phyloP scores from a whole-genome alignment of 2,888 invertebrate genomes.

The Cremastinae sp. region DNA sequence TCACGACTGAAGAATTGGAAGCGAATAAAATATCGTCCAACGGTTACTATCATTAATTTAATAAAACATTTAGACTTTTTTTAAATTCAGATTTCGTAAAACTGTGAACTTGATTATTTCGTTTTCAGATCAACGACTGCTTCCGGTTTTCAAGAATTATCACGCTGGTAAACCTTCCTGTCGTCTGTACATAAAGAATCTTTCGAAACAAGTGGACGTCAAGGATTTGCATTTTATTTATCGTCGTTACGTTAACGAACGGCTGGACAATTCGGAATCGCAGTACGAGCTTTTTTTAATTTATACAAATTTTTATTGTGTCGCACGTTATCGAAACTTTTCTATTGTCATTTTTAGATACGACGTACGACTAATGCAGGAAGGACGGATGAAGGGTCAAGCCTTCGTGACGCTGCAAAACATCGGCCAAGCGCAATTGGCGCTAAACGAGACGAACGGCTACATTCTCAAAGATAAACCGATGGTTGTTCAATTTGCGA shows the following conservation, averaged over 20 bases:
- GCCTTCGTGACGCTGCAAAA: constrained; percentile 93
- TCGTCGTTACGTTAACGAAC: constrained; percentile 84
- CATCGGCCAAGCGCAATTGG: constrained; percentile 86
- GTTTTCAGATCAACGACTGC: constrained; percentile 84
- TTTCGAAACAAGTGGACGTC: constrained; percentile 89
- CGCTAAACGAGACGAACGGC: constrained; percentile 92
- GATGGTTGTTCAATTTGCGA: constrained; percentile 94
- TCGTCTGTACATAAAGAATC: constrained; percentile 95
- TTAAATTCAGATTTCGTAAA: no score
- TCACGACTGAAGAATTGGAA: constrained; percentile 85
- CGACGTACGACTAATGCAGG: constrained; percentile 92
- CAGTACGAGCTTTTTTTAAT: constrained; percentile 60
- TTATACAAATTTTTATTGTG: background rate
- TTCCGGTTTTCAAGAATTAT: constrained; percentile 94
- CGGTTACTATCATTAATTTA: constrained; percentile 74
- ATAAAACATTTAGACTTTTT: no score
- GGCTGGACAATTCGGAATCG: constrained; percentile 73
- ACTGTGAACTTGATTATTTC: no score
- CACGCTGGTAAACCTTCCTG: constrained; percentile 89
- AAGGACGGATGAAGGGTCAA: constrained; percentile 98
- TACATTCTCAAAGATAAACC: constrained; percentile 93
- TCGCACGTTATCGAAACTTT: background rate
- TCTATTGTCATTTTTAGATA: constrained; percentile 78
- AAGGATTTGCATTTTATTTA: constrained; percentile 90
- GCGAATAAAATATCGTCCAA: constrained; percentile 86